Conservation (phyloP, 2,888 invertebrate genomes). For the Troides aeacus region DNA sequence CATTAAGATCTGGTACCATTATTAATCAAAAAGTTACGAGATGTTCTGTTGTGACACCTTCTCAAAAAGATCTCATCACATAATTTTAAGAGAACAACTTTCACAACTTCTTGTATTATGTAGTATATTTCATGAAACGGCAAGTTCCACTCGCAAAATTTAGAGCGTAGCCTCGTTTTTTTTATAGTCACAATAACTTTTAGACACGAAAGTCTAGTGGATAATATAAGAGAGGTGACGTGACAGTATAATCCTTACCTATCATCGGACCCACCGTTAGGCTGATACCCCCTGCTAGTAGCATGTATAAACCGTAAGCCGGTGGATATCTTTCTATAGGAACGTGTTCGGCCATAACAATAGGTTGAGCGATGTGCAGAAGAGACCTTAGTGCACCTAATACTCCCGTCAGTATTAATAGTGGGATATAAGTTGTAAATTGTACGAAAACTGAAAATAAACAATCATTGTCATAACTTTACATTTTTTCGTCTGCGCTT, state of each 20-base stretch:
- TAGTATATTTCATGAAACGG: slow-evolving; percentile 6
- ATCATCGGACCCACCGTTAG: slow-evolving; percentile 81
- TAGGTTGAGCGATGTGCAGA: slow-evolving; percentile 81
- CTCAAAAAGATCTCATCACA: slow-evolving; percentile 13
- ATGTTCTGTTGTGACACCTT: slow-evolving; percentile 23
- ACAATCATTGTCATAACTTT: neutral
- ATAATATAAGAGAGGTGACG: slow-evolving; percentile 3
- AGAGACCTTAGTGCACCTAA: slow-evolving; percentile 81
- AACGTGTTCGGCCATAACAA: slow-evolving; percentile 83
- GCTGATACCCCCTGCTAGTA: slow-evolving; percentile 80
- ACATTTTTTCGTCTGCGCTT: too few species aligned
- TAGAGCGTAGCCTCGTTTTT: neutral
- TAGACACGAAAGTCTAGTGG: slow-evolving; percentile 10
- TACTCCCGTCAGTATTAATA: slow-evolving; percentile 71
- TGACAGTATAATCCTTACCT: slow-evolving; percentile 64
- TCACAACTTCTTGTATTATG: slow-evolving; percentile 28
- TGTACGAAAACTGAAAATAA: slow-evolving; percentile 78
- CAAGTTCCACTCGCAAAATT: slow-evolving; percentile 19
- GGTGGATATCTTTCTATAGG: slow-evolving; percentile 82
- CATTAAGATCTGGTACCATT: slow-evolving; percentile 33
- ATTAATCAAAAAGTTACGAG: slow-evolving; percentile 38
- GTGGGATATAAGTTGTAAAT: slow-evolving; percentile 75
- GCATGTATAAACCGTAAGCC: slow-evolving; percentile 83
- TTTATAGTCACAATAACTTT: slow-evolving; percentile 22
- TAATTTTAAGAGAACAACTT: slow-evolving; percentile 29